Evolutionary conservation across 2,113 vertebrate genomes (phyloP), one percentile per base, ranked within the genome.

Genomic region (Ailuropoda melanoleuca): DNA sequence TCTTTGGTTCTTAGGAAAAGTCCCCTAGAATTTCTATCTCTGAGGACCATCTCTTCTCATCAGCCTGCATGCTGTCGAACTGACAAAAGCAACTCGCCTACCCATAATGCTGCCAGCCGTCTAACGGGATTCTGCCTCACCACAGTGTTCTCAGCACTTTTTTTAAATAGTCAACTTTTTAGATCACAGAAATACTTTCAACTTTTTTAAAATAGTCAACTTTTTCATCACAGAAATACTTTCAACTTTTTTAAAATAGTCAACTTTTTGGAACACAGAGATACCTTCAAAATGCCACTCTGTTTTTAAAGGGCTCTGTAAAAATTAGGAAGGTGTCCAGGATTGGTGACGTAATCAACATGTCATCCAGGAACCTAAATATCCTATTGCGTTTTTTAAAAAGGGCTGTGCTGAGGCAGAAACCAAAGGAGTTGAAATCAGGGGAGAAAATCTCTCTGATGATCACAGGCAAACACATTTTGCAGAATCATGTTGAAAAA

Each of bases 281-380:
- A 66, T 74, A 88, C 12, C 72, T 93, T 64, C 39, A 88, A 94
- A 92, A 46, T 34, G 26, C 75, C 60, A 90, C n/a, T 5, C 18
- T 87, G 15, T 75, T 95, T 90, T 85, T 56, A 97, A 92, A 90
- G 6, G 23, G 37, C 10, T 95, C 85, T 75, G 24, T 34, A 75
- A 64, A 83, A 96, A 78, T 53, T 50, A 90, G 4, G 50, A 88
- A 50, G 21, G 21, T 68, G 18, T 75, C 48, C 56, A 83, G 39
- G 53, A 95, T 90, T 58, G 31, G 80, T 80, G 46, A 92, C 3
- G 8, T 3, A 86, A 84, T 93, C 83, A 95, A 24, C 6, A 0
- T 60, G 13, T 72, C 83, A 89, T 24, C 78, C 83, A 77, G 53
- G 31, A 83, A 43, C 1, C 12, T 58, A 92, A 56, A 75, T 87